These are phyloP conservation scores for Lycophotia porphyrea DNA, from an alignment of 2,888 invertebrate species.

Conservation along the genomic window DNA sequence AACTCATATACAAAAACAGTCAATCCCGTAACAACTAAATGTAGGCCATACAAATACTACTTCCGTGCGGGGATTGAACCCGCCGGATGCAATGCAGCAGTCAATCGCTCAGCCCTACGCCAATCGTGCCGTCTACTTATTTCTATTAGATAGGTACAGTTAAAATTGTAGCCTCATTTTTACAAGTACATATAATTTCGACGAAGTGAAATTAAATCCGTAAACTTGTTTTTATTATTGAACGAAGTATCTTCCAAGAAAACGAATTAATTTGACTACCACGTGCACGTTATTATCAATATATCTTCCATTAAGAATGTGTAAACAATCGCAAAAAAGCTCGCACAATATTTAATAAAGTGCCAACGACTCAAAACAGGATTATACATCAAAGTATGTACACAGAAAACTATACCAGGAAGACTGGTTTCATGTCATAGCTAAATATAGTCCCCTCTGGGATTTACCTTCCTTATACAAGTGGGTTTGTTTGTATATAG, in stretches of 20 bases:
- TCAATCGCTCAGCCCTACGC: no score
- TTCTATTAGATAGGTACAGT: no score
- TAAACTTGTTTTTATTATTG: not conserved
- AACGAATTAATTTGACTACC: not conserved
- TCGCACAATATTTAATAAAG: constrained; percentile 64
- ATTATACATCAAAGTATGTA: constrained; percentile 69
- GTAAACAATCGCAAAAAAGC: constrained; percentile 47
- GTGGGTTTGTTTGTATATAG: constrained; percentile 38
- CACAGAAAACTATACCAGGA: constrained; percentile 70
- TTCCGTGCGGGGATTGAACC: no score
- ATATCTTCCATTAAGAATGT: constrained; percentile 48
- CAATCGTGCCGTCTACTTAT: no score
- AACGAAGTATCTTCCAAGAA: constrained; percentile 35
- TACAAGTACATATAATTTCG: not conserved
- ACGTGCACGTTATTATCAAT: constrained; percentile 34
- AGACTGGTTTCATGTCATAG: constrained; percentile 51
- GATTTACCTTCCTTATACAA: constrained; percentile 36
- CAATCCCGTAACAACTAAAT: no score
- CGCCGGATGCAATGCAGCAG: no score
- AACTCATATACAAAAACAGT: no score
- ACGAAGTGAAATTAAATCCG: not conserved
- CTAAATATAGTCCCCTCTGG: constrained; percentile 55
- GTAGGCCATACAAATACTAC: no score
- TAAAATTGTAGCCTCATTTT: not conserved
- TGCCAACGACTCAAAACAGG: constrained; percentile 59